Percentiles rank a stretch among this genome's conserved stretches.
Evolutionary conservation across 1,140 invertebrate species (phyloP).

Genomic region (Galleria mellonella): DNA sequence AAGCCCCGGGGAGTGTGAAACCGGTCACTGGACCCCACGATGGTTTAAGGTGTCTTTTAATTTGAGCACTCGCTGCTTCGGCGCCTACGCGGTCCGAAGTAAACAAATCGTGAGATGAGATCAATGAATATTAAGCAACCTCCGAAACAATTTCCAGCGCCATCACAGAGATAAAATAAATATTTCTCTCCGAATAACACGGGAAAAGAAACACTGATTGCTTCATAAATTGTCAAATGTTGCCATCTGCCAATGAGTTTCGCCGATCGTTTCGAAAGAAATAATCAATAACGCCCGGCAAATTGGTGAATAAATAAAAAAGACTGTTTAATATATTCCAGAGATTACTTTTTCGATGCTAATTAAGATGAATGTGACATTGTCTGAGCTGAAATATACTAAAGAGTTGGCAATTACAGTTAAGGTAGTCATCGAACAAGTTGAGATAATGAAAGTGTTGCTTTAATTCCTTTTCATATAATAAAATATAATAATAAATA

Average conservation of each 20-base stretch:
- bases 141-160: slow-evolving; percentile 49
- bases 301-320: slow-evolving; percentile 56
- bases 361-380: slow-evolving; percentile 42
- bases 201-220: slow-evolving; percentile 51
- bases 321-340: slow-evolving; percentile 24
- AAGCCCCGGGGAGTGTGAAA: slow-evolving; percentile 43
- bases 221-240: slow-evolving; percentile 62
- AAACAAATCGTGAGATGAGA: slow-evolving; percentile 63
- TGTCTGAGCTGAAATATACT: slow-evolving; percentile 5
- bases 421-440: neutral
- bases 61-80: slow-evolving; percentile 32
- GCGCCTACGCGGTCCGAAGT: slow-evolving; percentile 53
- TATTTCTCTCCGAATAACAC: slow-evolving; percentile 47
- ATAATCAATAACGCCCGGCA: slow-evolving; percentile 48
- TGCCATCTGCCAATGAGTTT: slow-evolving; percentile 37
- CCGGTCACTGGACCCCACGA: slow-evolving; percentile 27
- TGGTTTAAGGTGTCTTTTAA: slow-evolving; percentile 35
- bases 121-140: slow-evolving; percentile 67
- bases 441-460: too few species aligned
- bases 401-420: slow-evolving; percentile 7
- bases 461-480: too few species aligned
- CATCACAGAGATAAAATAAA: slow-evolving; percentile 49
- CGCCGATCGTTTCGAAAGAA: slow-evolving; percentile 32
- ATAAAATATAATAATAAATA: too few species aligned
- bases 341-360: slow-evolving; percentile 35